Evolutionary conservation across 2,797 vertebrate species (phyloP).

Genomic region (Hyperoplus lanceolatus): DNA sequence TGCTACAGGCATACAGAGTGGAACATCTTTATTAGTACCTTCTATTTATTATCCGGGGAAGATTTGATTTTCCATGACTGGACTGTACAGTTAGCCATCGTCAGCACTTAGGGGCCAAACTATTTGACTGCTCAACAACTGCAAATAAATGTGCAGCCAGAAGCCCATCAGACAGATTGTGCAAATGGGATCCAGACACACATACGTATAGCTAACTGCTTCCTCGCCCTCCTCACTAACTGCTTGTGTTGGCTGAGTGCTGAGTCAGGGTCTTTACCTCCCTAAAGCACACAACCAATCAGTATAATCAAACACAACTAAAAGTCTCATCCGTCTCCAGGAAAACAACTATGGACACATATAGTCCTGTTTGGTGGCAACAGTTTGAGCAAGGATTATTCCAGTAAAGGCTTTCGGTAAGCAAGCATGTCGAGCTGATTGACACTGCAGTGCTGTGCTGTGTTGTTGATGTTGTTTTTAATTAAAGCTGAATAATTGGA

Average conservation of each 20-base stretch:
- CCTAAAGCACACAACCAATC: slow-evolving; percentile 41
- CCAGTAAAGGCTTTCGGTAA: slow-evolving; percentile 39
- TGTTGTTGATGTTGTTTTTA: slow-evolving; percentile 56
- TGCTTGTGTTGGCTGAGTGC: slow-evolving; percentile 40
- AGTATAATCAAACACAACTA: slow-evolving; percentile 59
- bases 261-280: slow-evolving; percentile 34
- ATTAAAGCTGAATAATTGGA: slow-evolving; percentile 79
- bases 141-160: slow-evolving; percentile 22
- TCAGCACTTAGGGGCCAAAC: slow-evolving; percentile 41
- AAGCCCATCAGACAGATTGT: slow-evolving; percentile 31
- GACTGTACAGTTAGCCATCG: slow-evolving; percentile 28
- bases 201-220: slow-evolving; percentile 14
- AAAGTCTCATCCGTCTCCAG: slow-evolving; percentile 29
- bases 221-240: slow-evolving; percentile 29
- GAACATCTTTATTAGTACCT: slow-evolving; percentile 54
- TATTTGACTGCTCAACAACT: slow-evolving; percentile 40
- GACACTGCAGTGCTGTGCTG: slow-evolving; percentile 49
- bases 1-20: slow-evolving; percentile 20
- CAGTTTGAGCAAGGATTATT: slow-evolving; percentile 36
- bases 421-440: slow-evolving; percentile 50
- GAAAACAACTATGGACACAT: slow-evolving; percentile 40
- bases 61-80: slow-evolving; percentile 55
- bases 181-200: slow-evolving; percentile 55
- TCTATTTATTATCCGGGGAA: slow-evolving; percentile 51
- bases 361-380: slow-evolving; percentile 38